These are phyloP conservation scores for Aspidiotus rigidus DNA, from an alignment of 2,888 invertebrate species.

Conservation along the genomic window DNA sequence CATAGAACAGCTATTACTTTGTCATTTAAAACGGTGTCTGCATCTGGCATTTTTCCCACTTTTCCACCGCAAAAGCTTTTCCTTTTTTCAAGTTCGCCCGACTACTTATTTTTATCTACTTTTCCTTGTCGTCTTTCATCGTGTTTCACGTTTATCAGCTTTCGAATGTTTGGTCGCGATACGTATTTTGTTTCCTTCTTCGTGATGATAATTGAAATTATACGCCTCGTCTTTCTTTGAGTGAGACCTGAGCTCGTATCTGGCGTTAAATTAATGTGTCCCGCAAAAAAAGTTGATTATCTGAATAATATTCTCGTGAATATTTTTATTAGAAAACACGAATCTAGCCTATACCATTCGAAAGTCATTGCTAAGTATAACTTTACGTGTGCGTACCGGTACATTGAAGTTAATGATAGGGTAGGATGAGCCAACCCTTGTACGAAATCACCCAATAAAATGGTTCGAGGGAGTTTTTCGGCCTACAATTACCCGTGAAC, in stretches of 20 bases:
- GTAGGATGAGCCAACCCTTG: constrained; percentile 23
- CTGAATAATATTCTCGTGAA: neutral
- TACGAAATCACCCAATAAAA: constrained; percentile 15
- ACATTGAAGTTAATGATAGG: constrained; percentile 21
- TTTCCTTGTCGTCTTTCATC: neutral
- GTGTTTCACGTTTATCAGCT: constrained; percentile 1
- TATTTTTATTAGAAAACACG: neutral
- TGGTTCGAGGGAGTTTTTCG: constrained; percentile 11
- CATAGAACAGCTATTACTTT: constrained; percentile 30
- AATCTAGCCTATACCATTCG: neutral
- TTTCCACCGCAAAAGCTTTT: constrained; percentile 8
- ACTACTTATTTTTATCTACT: constrained; percentile 1
- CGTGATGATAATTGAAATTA: neutral
- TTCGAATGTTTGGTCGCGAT: neutral
- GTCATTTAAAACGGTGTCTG: constrained; percentile 30
- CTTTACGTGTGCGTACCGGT: neutral
- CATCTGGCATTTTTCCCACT: constrained; percentile 32
- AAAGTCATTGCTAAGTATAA: neutral
- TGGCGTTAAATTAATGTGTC: neutral
- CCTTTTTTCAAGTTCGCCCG: constrained; percentile 9
- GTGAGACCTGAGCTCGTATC: neutral
- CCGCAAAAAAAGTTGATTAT: neutral
- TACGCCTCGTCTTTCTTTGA: no score
- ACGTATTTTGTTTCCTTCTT: neutral
- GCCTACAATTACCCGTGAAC: no score